Percentiles rank a stretch among this genome's conserved stretches.
Conservation (phyloP, 2,797 vertebrate genomes). For the Rhincodon typus region DNA sequence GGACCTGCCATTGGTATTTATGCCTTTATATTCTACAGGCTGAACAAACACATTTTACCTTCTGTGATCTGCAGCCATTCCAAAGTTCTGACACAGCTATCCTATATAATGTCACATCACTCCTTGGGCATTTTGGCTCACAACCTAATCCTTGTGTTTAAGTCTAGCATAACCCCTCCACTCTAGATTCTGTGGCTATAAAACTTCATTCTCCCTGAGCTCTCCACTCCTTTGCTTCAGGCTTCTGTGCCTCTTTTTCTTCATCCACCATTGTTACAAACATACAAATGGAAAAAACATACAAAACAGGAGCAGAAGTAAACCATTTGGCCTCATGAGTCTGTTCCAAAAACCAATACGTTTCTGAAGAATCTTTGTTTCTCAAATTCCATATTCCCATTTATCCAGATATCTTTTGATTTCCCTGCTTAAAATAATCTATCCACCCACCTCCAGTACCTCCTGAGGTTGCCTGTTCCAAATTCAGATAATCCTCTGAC, state of each 20-base stretch:
- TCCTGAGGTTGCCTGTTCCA: too few species aligned
- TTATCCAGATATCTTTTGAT: too few species aligned
- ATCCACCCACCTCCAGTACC: too few species aligned
- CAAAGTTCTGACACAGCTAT: not conserved
- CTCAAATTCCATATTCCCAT: too few species aligned
- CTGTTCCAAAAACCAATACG: too few species aligned
- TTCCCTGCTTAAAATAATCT: too few species aligned
- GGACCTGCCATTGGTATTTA: not conserved
- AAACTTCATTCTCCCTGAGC: not conserved
- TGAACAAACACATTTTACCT: not conserved
- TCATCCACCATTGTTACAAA: not conserved
- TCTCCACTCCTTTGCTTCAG: not conserved
- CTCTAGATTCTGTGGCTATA: not conserved
- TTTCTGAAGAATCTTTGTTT: too few species aligned
- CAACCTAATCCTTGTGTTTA: not conserved
- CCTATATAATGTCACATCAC: not conserved
- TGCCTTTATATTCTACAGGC: not conserved
- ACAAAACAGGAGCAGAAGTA: too few species aligned
- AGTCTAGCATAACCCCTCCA: not conserved
- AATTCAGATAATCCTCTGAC: too few species aligned
- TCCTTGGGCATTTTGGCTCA: not conserved
- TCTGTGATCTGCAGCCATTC: not conserved
- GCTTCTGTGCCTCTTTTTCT: not conserved
- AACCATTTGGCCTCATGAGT: too few species aligned
- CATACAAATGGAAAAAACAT: not conserved